Evolutionary conservation across 2,797 vertebrate genomes (phyloP).

Genomic region (Thalassophryne amazonica): DNA sequence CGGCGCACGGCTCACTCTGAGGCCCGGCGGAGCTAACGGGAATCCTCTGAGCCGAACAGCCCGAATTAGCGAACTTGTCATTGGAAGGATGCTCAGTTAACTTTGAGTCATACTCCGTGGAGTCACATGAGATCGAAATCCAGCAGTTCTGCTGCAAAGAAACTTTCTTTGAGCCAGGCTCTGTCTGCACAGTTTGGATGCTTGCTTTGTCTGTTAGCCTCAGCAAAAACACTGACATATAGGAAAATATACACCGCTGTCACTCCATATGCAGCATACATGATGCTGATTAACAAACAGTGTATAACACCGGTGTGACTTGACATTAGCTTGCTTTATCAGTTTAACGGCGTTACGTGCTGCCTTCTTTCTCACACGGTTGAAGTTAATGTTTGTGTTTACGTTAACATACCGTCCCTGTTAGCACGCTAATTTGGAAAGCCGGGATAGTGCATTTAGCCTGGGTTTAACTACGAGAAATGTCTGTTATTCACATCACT

Average conservation of each 20-base stretch:
- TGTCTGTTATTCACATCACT: too few species aligned
- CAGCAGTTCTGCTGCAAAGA: constrained; percentile 11
- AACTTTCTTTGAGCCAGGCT: constrained; percentile 60
- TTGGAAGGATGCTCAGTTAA: constrained; percentile 65
- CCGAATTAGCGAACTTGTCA: constrained; percentile 62
- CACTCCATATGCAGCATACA: too few species aligned
- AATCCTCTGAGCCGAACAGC: constrained; percentile 3
- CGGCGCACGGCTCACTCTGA: neutral
- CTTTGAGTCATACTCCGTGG: too few species aligned
- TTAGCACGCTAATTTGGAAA: too few species aligned
- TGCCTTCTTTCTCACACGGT: too few species aligned
- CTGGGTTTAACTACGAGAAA: too few species aligned
- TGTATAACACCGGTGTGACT: constrained; percentile 10
- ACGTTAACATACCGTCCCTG: constrained; percentile 18
- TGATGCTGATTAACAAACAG: neutral
- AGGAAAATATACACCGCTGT: too few species aligned
- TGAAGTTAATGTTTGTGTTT: too few species aligned
- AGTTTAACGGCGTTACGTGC: constrained; percentile 16
- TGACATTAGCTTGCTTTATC: constrained; percentile 43
- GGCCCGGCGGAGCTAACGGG: constrained; percentile 38
- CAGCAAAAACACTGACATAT: constrained; percentile 25
- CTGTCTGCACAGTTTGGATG: constrained; percentile 47
- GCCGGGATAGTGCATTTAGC: too few species aligned
- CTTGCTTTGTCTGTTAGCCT: constrained; percentile 47
- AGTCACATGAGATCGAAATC: too few species aligned